Base-by-base conservation (phyloP, 2,113 vertebrate genomes). In the Tragelaphus buxtoni region DNA sequence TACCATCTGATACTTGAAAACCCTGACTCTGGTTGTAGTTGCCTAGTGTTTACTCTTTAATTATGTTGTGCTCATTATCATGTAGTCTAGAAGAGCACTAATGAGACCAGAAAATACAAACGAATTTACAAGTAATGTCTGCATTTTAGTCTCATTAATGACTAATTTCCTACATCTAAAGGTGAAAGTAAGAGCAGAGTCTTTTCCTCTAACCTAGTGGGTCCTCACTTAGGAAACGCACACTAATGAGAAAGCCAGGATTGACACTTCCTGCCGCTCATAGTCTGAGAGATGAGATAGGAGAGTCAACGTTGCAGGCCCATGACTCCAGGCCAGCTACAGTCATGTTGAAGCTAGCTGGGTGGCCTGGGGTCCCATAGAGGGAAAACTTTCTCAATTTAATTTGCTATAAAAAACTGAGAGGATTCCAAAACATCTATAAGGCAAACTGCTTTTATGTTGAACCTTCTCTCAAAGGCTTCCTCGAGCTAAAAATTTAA, bases 31-130 rank as follows among this genome's bases (percentile, higher is more conserved):
- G 90, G 80, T 63, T 94, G 56, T 35, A 94, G 84, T 82, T 92
- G 87, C 45, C 87, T 81, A 22, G n/a, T 95, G 94, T 95, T 95
- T 85, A 93, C 97, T 92, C 87, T 96, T 92, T 97, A 91, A 97
- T 97, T 98, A 96, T 80, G 65, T 81, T 91, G 61, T 42, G 39
- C 92, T 96, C 84, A 89, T 96, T 97, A 96, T 92, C 87, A 72
- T 88, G 88, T n/a, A 87, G 63, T 96, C 79, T 90, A 95, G 94
- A 95, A 90, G 61, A 90, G 84, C 49, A 28, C 87, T 95, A 97
- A 97, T 93, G 76, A 98, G 88, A 90, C 80, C 84, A 97, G 92
- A 97, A 97, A 96, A 96, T 63, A 63, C 87, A 88, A 72, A 97
- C 12, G 3, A 91, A 79, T 93, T 93, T 97, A 85, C 84, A 95